Base-by-base conservation (phyloP, 2,113 vertebrate species). In the Silurus meridionalis region DNA sequence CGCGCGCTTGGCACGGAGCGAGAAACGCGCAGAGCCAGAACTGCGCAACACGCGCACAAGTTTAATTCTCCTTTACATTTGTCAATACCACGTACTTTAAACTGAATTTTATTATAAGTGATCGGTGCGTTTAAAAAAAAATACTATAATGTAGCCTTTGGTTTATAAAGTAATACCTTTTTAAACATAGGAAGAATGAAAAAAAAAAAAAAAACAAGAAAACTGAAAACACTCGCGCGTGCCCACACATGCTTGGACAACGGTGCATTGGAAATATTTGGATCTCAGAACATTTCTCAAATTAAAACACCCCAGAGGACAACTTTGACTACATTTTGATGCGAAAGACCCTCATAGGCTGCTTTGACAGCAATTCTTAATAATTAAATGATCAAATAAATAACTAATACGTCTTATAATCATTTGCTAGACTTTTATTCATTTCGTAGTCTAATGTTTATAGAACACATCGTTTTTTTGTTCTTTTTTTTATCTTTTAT, bases 1-100 rank as follows among this genome's bases (percentile, higher is more conserved):
- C 7, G 81, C 37, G 87, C 48, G 78, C 14, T 69, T 84, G 72
- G 71, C 80, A 83, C 80, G 8, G 63, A 48, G 77, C 21, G 82
- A 37, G 28, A 69, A 74, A 28, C 7, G 23, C 46, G 5, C 28
- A 11, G 9, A 46, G 17, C 2, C 25, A 80, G 19, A 80, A 10
- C 6, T 80, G 14, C 58, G 25, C 57, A 6, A 60, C 25, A 0
- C 19, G 15, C 4, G 55, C 55, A 9, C 25, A 19, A 21, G 25
- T 58, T 80, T 57, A 79, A 79, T 79, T 21, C 21, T 19, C 3
- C 19, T 21, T 74, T 74, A 50, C 8, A 4, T 50, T 67, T 72
- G 17, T 72, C 4, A 19, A 37, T 6, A 15, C 28, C 15, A 2
- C n/a, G 75, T 28, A 17, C 55, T 37, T 79, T 17, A 57, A 14